Evolutionary conservation across 2,888 invertebrate genomes (phyloP), one percentile per base, ranked within the genome.

Genomic region (Acronicta psi): DNA sequence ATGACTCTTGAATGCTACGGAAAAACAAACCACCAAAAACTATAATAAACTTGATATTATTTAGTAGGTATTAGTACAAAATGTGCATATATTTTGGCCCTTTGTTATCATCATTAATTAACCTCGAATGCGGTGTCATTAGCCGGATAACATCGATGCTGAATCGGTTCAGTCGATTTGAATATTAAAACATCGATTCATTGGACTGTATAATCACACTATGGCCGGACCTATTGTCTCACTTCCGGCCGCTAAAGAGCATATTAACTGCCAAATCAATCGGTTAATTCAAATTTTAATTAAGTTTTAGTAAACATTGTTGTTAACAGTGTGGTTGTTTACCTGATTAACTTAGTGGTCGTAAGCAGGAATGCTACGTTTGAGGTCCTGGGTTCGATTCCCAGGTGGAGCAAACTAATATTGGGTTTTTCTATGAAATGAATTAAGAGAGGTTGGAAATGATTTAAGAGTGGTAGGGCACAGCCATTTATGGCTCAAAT

Each of bases 141-240:
- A 86, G 79, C 80, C 77, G 73, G 66, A 77, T 82, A 79, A 76
- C 75, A 75, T 76, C 67, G 66, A 69, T 77, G 78, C 66, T 74
- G 68, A 75, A 74, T 79, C 80, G 62, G 56, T 52, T 57, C 72
- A 73, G 76, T 75, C 73, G 74, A 80, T 87, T 85, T 83, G 83
- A 86, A 87, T 88, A 84, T 85, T 83, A 79, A 86, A 83, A 80
- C 73, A 80, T 81, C 79, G 81, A 83, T 77, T 79, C 79, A 83
- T 68, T 73, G 80, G 74, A 66, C 81, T 85, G 88, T 75, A 82
- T 88, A 86, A 86, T 87, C 75, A 77, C 84, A 73, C 73, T 70
- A 77, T 73, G 73, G 75, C 66, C 65, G 43, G 47, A 34, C 54
- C 84, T 79, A 85, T 89, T 88, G 89, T 86, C 69, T 72, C 54